Evolutionary conservation across 1,140 invertebrate species (phyloP).

Genomic region (Aradophagus sp.): DNA sequence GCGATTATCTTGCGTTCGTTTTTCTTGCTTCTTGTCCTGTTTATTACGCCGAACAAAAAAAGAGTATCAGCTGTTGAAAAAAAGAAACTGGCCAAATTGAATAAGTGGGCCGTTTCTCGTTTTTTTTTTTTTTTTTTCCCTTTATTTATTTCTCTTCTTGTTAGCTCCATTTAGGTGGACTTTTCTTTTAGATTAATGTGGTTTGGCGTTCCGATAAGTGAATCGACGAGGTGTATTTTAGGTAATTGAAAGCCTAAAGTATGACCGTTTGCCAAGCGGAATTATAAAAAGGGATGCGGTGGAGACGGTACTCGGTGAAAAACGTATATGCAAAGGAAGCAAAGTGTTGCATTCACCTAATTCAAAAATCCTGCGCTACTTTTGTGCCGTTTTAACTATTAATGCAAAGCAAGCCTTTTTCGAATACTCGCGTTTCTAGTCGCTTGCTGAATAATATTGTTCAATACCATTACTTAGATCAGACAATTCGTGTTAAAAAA

Average conservation of each 20-base stretch:
- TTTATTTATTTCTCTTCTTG: conserved; percentile 2
- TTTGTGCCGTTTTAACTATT: conserved; percentile 4
- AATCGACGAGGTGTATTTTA: conserved; percentile 18
- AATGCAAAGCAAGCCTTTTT: background rate
- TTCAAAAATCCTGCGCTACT: conserved; percentile 5
- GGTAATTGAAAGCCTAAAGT: conserved; percentile 21
- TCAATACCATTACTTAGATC: background rate
- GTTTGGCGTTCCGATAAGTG: conserved; percentile 15
- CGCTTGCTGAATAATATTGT: background rate
- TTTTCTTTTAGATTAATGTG: no score
- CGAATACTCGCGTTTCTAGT: background rate
- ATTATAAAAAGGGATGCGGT: conserved; percentile 20
- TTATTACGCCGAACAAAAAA: no score
- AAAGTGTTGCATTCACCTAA: conserved; percentile 14
- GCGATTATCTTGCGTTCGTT: no score
- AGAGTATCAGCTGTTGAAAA: no score
- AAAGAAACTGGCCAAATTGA: no score
- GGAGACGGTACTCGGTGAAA: conserved; percentile 3
- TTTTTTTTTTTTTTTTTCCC: background rate
- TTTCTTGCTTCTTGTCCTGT: no score
- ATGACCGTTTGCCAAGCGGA: conserved; percentile 14
- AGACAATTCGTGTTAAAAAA: background rate
- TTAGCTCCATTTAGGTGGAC: no score
- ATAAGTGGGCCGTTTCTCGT: no score
- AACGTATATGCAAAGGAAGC: conserved; percentile 28